A percentile compares a stretch with the other conserved stretches of the same genome.
Conservation (phyloP, 2,113 vertebrate species). For the Mystacornis crossleyi region DNA sequence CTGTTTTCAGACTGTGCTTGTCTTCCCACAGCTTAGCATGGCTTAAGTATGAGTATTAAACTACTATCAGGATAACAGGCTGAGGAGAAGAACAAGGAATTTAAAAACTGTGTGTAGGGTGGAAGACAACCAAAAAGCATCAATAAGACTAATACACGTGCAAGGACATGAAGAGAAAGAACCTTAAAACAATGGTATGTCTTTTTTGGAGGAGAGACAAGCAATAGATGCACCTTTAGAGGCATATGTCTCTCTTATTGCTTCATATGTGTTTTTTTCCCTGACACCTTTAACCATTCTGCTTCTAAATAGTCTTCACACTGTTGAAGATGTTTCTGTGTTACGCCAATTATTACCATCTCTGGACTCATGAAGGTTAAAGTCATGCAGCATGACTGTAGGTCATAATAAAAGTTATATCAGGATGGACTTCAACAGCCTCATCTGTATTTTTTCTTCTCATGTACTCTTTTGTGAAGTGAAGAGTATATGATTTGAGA, state of each 20-base stretch:
- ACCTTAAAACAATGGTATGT: not conserved
- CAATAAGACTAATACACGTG: not conserved
- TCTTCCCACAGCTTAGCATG: not conserved
- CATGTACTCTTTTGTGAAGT: not conserved
- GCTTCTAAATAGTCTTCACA: not conserved
- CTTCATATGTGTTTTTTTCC: not conserved
- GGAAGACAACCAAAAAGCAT: not conserved
- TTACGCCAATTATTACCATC: not conserved
- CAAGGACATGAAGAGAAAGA: not conserved
- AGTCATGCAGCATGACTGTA: not conserved
- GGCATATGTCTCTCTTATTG: not conserved
- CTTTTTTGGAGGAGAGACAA: not conserved
- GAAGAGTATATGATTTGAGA: not conserved
- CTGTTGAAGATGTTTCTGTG: not conserved
- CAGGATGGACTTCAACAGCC: not conserved
- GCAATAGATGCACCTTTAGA: not conserved
- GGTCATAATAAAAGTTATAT: not conserved
- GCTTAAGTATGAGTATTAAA: not conserved
- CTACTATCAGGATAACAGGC: not conserved
- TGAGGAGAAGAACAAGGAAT: not conserved
- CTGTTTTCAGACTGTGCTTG: not conserved
- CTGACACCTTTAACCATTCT: not conserved
- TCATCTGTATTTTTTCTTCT: not conserved
- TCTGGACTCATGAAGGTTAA: not conserved
- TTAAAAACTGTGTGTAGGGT: not conserved